A percentile compares a stretch with the other conserved stretches of the same genome.
phyloP scores from a whole-genome alignment of 2,888 invertebrate genomes.

The Leistus spinibarbis region DNA sequence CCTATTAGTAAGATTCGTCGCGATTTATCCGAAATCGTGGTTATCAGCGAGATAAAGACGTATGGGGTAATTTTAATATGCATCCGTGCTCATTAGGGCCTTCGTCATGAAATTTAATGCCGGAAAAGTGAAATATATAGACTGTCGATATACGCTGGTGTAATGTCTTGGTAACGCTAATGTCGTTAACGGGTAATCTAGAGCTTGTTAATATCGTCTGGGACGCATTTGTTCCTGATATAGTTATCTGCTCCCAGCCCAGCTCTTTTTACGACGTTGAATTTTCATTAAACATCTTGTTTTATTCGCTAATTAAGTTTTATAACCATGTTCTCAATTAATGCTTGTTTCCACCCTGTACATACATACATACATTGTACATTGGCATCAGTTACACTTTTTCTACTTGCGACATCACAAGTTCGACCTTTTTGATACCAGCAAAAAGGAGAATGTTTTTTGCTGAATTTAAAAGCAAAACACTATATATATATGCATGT shows the following conservation, averaged over 20 bases:
- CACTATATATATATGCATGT: too few species aligned
- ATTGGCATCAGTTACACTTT: neutral
- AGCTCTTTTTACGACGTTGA: constrained; percentile 25
- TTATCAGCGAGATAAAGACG: too few species aligned
- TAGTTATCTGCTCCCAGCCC: constrained; percentile 14
- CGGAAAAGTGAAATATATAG: neutral
- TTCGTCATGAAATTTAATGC: neutral
- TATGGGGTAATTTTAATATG: neutral
- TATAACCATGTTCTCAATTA: constrained; percentile 22
- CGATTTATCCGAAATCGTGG: too few species aligned
- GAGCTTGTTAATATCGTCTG: constrained; percentile 28
- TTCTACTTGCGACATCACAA: neutral
- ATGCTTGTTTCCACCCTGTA: neutral
- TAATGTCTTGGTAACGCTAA: neutral
- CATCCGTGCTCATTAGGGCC: neutral
- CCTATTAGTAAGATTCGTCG: too few species aligned
- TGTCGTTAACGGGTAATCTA: constrained; percentile 25
- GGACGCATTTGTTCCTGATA: constrained; percentile 12
- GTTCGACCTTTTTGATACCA: too few species aligned
- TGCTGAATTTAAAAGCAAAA: too few species aligned
- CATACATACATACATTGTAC: neutral
- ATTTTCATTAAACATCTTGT: constrained; percentile 38
- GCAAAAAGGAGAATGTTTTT: too few species aligned
- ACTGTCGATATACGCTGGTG: neutral
- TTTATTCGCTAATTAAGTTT: constrained; percentile 38